Conservation (phyloP, 2,797 vertebrate genomes). For the Syngnathus acus region DNA sequence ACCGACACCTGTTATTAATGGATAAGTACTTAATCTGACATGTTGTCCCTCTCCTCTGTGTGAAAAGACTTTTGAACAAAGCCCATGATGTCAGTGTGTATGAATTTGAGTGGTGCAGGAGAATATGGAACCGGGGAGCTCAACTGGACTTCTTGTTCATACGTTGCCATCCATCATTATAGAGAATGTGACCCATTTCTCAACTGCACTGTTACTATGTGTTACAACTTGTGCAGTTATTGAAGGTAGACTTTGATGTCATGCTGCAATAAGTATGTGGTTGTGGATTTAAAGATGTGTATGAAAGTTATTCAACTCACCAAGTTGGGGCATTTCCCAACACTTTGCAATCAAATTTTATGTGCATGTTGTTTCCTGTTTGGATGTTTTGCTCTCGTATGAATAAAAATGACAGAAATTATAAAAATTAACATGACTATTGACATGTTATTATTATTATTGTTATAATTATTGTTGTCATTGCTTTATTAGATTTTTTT, state of each 20-base stretch:
- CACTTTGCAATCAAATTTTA: not conserved
- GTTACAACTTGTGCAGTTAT: not conserved
- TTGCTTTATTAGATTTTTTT: not conserved
- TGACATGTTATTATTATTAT: not conserved
- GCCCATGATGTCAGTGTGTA: not conserved
- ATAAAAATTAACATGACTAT: not conserved
- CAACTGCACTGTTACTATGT: not conserved
- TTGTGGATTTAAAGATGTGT: not conserved
- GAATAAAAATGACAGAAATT: constrained; percentile 1
- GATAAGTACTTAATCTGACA: not conserved
- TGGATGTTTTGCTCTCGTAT: not conserved
- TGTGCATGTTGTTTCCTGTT: not conserved
- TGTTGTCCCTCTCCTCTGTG: not conserved
- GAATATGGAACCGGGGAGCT: not conserved
- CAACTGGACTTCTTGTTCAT: not conserved
- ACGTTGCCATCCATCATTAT: not conserved
- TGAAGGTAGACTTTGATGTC: not conserved
- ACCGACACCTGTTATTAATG: not conserved
- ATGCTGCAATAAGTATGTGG: no score
- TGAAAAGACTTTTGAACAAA: not conserved
- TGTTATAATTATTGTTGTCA: not conserved
- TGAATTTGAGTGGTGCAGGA: not conserved
- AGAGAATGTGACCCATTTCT: not conserved
- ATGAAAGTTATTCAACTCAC: not conserved
- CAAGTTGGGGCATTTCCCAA: no score